Base-by-base conservation (phyloP, 2,888 invertebrate species). In the Melipona bicolor region DNA sequence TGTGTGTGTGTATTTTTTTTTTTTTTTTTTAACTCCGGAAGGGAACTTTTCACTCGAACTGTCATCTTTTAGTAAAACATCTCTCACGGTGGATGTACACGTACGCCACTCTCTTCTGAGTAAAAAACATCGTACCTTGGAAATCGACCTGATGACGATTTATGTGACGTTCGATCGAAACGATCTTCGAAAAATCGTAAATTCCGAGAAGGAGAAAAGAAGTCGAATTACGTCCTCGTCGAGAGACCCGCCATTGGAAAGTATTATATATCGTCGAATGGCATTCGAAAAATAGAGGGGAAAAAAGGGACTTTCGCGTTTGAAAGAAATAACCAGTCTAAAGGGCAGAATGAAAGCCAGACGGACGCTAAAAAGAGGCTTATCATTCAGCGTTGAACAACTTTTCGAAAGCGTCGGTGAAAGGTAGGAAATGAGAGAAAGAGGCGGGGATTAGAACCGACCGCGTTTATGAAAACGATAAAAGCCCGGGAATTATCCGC, bases 381-480 rank as follows among this genome's bases (percentile, higher is more conserved):
- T 68, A 50, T 76, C 59, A n/a, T 43, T n/a, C 59, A 49, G 27
- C 21, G 19, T 6, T 27, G 32, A 59, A 68, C n/a, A 50, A 59
- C 27, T 27, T 68, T 76, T 49, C 11, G 5, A n/a, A n/a, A 65
- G 54, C 54, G 15, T 21, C 13, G 17, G 3, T 43, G 43, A 27
- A 27, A 43, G 19, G 19, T 6, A 32, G 50, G 27, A 43, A 19
- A 49, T 15, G 27, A 67, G 21, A 64, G 43, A n/a, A 36, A 59
- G 27, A 56, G 24, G 32, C 21, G 21, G 15, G 43, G 56, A 76
- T 76, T 69, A 76, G 76, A 6, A 43, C 65, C 27, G 32, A 50
- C 27, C 59, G 61, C 36, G 61, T 24, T 69, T 62, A 61, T 52
- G 76, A 36, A 69, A 77, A 70, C 69, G 76, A 77, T 77, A 77